A percentile compares a stretch with the other conserved stretches of the same genome.
phyloP scores from a whole-genome alignment of 2,797 vertebrate species.

The Synanceia verrucosa region DNA sequence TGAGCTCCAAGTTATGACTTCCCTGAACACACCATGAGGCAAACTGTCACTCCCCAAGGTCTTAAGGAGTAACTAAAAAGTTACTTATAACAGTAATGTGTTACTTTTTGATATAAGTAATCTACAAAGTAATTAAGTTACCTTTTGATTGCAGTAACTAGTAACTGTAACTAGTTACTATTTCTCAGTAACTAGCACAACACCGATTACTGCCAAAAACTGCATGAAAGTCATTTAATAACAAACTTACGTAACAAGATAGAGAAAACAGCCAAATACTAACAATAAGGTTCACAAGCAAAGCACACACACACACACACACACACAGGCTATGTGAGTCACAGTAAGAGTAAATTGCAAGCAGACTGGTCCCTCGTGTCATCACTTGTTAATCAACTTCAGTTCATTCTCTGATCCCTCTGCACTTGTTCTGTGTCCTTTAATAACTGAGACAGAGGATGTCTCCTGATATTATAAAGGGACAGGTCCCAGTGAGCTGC shows the following conservation, averaged over 20 bases:
- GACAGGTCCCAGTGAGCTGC: slow-evolving; percentile 18
- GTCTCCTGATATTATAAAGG: slow-evolving; percentile 33
- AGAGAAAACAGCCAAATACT: neutral
- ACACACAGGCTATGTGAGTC: slow-evolving; percentile 9
- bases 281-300: neutral
- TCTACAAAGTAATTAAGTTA: no score
- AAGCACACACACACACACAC: neutral
- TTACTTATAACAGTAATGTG: no score
- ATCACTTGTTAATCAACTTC: slow-evolving; percentile 55
- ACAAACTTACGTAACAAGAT: neutral
- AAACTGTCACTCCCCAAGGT: no score
- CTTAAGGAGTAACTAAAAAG: no score
- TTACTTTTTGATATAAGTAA: no score
- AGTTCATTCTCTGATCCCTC: slow-evolving; percentile 32
- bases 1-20: no score
- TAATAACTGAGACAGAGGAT: slow-evolving; percentile 20
- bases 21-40: no score
- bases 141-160: no score
- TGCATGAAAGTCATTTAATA: no score
- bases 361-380: slow-evolving; percentile 40
- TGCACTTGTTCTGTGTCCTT: slow-evolving; percentile 35
- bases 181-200: no score
- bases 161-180: no score
- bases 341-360: slow-evolving; percentile 11
- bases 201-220: no score